Evolutionary conservation across 2,888 invertebrate genomes (phyloP), one percentile per base, ranked within the genome.

Genomic region (Parnassius orleans): DNA sequence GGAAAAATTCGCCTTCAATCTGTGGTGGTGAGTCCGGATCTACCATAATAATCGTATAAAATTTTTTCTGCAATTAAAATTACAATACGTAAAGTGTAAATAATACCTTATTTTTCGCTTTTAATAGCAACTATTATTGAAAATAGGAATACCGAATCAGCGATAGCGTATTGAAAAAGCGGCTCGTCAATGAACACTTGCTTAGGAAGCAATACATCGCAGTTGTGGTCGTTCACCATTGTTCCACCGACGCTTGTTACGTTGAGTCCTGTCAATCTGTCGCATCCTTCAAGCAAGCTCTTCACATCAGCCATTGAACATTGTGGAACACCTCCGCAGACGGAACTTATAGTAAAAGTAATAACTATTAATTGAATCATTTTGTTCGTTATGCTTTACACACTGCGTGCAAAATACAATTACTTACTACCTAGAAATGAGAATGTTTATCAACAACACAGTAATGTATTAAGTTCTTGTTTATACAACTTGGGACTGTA

Each of bases 1-100:
- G 72, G 68, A 79, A 92, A 74, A 90, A 92, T 70, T 89, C 84
- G 41, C 90, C 90, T 3, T 87, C 86, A 5, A 79, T 64, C 70
- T 87, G 86, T 12, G 90, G 87, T 0, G 91, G 82, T 10, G 90
- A 92, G 67, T 92, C 92, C 9, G 92, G 90, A 66, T 92, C 92
- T 1, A 90, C 77, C 78, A 92, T 76, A n/a, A 92, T 69, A 47
- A 92, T 70, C 0, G 92, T 87, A 71, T 92, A 92, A 67, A 84
- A 88, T 71, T 87, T 87, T 81, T 89, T 87, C 92, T 92, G 79
- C n/a, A 82, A 84, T 56, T 66, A 64, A 65, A 57, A 53, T 47
- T 50, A 42, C 15, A 48, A 58, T 48, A 15, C 0, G 10, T 14
- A 15, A 10, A n/a, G n/a, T 43, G 1, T 1, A 15, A 24, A 3